Conservation (phyloP, 2,113 vertebrate genomes). For the Malurus cyaneus region DNA sequence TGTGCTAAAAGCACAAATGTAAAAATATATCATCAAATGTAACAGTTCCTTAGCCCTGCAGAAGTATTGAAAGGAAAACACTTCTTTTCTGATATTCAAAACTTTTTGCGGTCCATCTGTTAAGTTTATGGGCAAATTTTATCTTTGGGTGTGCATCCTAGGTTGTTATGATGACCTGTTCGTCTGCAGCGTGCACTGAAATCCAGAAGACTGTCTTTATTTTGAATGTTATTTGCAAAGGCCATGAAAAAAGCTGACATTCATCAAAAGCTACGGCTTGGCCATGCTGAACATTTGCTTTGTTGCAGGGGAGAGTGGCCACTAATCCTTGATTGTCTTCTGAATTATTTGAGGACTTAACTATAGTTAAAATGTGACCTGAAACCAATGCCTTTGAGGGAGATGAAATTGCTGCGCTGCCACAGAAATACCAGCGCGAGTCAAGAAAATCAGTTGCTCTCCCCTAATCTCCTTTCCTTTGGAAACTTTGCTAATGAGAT, state of each 20-base stretch:
- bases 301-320: not conserved
- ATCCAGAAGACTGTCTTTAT: not conserved
- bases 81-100: not conserved
- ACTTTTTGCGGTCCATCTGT: not conserved
- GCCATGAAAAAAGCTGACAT: not conserved
- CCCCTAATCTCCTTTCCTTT: conserved; percentile 61
- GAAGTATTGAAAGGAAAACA: not conserved
- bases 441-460: conserved; percentile 60
- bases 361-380: conserved; percentile 51
- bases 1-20: fast-evolving
- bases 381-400: conserved; percentile 63
- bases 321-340: conserved; percentile 38
- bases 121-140: not conserved
- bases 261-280: not conserved
- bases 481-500: conserved; percentile 71
- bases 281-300: not conserved
- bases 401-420: conserved; percentile 12
- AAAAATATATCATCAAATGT: not conserved
- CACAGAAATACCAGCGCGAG: conserved; percentile 55
- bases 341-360: conserved; percentile 44
- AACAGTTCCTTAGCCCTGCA: not conserved
- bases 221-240: not conserved
- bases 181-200: not conserved
- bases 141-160: not conserved
- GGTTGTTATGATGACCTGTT: not conserved